Evolutionary conservation across 1,140 invertebrate genomes (phyloP).

Genomic region (Caenorhabditis brenneri): DNA sequence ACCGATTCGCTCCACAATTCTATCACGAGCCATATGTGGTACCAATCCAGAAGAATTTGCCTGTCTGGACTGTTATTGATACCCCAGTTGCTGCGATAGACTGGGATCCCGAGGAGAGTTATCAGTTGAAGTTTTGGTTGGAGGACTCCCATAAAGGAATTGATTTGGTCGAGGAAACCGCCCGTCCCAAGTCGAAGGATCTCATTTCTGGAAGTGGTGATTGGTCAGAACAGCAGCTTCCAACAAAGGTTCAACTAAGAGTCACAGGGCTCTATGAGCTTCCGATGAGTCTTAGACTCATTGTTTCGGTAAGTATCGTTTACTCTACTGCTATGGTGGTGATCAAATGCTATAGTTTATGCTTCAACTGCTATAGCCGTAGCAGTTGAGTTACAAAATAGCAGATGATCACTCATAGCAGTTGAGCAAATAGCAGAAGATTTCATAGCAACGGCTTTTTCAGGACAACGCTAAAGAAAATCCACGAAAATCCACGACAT

Average conservation of each 20-base stretch:
- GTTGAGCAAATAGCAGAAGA: no score
- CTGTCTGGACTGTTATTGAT: slow-evolving; percentile 55
- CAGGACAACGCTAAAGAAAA: slow-evolving; percentile 43
- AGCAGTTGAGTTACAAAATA: no score
- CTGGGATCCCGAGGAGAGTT: slow-evolving; percentile 58
- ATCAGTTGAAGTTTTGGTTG: slow-evolving; percentile 58
- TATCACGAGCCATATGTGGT: slow-evolving; percentile 64
- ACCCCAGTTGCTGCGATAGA: slow-evolving; percentile 62
- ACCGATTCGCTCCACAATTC: slow-evolving; percentile 58
- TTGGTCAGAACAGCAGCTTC: background rate
- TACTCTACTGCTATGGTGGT: no score
- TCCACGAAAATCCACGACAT: slow-evolving; percentile 19
- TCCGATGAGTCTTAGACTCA: background rate
- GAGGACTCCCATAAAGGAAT: slow-evolving; percentile 49
- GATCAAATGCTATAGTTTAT: no score
- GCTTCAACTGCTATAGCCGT: no score
- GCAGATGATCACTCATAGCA: no score
- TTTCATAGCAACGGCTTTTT: background rate
- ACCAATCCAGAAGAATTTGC: slow-evolving; percentile 50
- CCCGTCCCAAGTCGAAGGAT: background rate
- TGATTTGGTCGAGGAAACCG: background rate
- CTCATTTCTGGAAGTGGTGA: slow-evolving; percentile 14
- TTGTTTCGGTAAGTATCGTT: slow-evolving; percentile 16
- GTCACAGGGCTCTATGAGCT: background rate
- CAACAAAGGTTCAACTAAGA: background rate